Base-by-base conservation (phyloP, 1,140 invertebrate genomes). In the Oryzaephilus surinamensis region DNA sequence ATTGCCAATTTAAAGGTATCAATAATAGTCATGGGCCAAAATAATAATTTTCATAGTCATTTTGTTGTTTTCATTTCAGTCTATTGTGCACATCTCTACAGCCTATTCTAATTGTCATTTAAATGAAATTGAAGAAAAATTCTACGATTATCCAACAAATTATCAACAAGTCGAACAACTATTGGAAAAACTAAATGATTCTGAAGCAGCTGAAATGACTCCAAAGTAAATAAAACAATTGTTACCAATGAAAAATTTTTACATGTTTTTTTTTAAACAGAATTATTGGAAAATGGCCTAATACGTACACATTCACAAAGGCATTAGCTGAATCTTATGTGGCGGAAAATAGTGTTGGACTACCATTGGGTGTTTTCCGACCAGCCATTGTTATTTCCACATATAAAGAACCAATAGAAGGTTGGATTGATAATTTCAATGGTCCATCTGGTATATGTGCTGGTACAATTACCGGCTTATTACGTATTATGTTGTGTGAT, bases 401-500 rank as follows among this genome's bases (percentile, higher is more conserved):
- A 0, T 55, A 52, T 37, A 52, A 53, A 19, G 61, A 64, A 38
- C 72, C 72, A 0, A 56, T 67, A 14, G 64, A 68, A 1, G 79
- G 81, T 1, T 89, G 84, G 84, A 78, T 88, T 1, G 88, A 92
- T 58, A 92, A 89, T 57, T 72, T 84, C 30, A 90, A 90, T 66
- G 87, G 86, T 10, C 82, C 86, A 1, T 84, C 81, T 27, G 85
- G 77, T 0, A 51, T 79, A 5, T 51, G 76, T 2, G 72, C 69
- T 4, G 75, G 69, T 0, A 69, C 69, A 8, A 79, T 79, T 12
- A 82, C 82, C 57, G 84, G 84, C 1, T 58, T 88, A 2, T 62
- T 89, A 1, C 69, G 74, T 29, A 74, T 79, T 10, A 74, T 88
- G 65, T 67, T 70, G 29, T 74, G 77, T 50, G 65, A 72, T 41